These are phyloP conservation scores for Scaptomyza tumidula DNA, from an alignment of 2,888 invertebrate genomes.

Conservation along the genomic window DNA sequence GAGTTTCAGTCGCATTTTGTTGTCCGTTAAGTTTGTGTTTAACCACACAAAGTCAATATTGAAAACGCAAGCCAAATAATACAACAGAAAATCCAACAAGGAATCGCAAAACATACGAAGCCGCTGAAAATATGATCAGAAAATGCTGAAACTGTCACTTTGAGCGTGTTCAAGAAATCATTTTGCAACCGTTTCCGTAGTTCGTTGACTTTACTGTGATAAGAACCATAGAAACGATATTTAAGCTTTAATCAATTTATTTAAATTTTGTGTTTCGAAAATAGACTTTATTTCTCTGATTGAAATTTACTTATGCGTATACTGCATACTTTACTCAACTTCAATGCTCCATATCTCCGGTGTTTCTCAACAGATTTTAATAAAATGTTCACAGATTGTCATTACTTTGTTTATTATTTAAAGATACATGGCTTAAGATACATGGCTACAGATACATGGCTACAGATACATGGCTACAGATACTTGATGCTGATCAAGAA, in stretches of 20 bases:
- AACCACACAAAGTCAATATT: slow-evolving; percentile 72
- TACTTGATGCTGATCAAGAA: too few relatives aligned
- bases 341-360: too few relatives aligned
- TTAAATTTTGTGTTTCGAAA: not conserved
- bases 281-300: not conserved
- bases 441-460: too few relatives aligned
- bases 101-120: not conserved
- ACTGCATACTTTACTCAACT: too few relatives aligned
- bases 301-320: too few relatives aligned
- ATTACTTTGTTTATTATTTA: too few relatives aligned
- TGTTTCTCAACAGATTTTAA: too few relatives aligned
- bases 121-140: slow-evolving; percentile 10
- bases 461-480: too few relatives aligned
- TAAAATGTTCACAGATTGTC: too few relatives aligned
- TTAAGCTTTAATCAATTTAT: not conserved
- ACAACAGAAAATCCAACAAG: slow-evolving; percentile 25
- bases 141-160: slow-evolving; percentile 53
- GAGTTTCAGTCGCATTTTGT: slow-evolving; percentile 24
- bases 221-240: not conserved
- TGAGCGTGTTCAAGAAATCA: slow-evolving; percentile 33
- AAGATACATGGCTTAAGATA: too few relatives aligned
- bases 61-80: slow-evolving; percentile 67
- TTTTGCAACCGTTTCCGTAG: slow-evolving; percentile 7
- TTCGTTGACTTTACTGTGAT: not conserved
- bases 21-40: slow-evolving; percentile 60